Conservation (phyloP, 2,797 vertebrate genomes). For the Neostethus bicornis region DNA sequence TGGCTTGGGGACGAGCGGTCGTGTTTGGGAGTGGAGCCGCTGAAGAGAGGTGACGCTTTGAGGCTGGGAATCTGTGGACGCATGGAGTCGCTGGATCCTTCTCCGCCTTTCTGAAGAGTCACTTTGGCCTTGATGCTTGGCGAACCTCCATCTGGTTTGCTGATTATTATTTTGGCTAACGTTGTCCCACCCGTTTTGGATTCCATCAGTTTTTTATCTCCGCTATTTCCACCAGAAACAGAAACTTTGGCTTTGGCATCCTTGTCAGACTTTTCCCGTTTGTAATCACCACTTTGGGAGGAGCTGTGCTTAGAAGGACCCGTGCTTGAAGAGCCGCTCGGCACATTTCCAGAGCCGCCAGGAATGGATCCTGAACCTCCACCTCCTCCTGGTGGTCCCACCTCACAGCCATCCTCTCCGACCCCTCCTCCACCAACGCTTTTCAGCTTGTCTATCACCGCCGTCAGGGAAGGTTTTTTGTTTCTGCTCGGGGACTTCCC, state of each 20-base stretch:
- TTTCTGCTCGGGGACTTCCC: conserved; percentile 98
- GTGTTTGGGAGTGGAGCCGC: conserved; percentile 96
- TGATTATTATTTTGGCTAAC: conserved; percentile 98
- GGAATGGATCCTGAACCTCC: conserved; percentile 71
- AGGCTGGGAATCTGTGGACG: conserved; percentile 90
- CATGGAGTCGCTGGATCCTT: conserved; percentile 88
- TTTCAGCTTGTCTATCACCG: conserved; percentile 98
- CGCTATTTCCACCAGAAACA: conserved; percentile 84
- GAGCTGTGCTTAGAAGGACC: conserved; percentile 87
- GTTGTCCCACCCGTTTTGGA: conserved; percentile 88
- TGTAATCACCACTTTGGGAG: conserved; percentile 89
- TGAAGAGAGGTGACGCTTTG: conserved; percentile 96
- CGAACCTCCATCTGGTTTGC: conserved; percentile 96
- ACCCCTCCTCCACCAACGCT: conserved; percentile 93
- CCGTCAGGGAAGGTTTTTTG: conserved; percentile 97
- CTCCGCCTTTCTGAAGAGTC: conserved; percentile 92
- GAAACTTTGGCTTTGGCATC: conserved; percentile 92
- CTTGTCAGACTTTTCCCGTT: conserved; percentile 95
- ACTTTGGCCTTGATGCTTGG: conserved; percentile 99
- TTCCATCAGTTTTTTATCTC: conserved; percentile 93
- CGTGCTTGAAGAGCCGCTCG: conserved; percentile 74
- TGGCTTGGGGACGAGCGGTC: conserved; percentile 97
- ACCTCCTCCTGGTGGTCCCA: conserved; percentile 81
- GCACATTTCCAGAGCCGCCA: conserved; percentile 74
- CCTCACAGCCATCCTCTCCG: conserved; percentile 89